Evolutionary conservation across 2,888 invertebrate genomes (phyloP).

Genomic region (Antheraea assamensis): DNA sequence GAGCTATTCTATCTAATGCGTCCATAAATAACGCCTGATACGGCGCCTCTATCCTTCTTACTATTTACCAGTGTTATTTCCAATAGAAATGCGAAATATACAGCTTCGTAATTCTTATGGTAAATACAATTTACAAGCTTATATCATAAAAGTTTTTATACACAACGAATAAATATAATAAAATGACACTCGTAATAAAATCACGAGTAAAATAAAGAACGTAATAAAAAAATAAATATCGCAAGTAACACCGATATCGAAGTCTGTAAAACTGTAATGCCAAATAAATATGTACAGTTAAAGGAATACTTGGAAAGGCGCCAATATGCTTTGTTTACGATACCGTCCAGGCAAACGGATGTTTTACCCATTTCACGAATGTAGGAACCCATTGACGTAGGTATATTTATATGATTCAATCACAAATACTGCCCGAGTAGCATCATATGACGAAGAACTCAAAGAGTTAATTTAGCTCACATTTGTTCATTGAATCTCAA

Average conservation of each 20-base stretch:
- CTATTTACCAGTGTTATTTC: slow-evolving; percentile 31
- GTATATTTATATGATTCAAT: not conserved
- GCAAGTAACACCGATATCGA: slow-evolving; percentile 3
- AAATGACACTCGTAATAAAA: not conserved
- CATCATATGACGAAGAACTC: not conserved
- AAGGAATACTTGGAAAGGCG: slow-evolving; percentile 30
- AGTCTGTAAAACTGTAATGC: slow-evolving; percentile 16
- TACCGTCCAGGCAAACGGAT: slow-evolving; percentile 19
- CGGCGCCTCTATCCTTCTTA: slow-evolving; percentile 24
- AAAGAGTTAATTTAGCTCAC: not conserved
- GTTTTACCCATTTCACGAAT: slow-evolving; percentile 21
- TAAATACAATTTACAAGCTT: not conserved
- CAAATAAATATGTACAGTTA: slow-evolving; percentile 24
- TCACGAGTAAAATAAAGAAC: not conserved
- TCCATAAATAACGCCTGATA: slow-evolving; percentile 29
- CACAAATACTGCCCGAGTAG: not conserved
- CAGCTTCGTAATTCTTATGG: slow-evolving; percentile 7
- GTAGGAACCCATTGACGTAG: slow-evolving; percentile 6
- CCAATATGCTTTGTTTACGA: slow-evolving; percentile 27
- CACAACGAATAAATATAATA: not conserved
- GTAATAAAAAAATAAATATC: slow-evolving; percentile 7
- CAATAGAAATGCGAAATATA: slow-evolving; percentile 24
- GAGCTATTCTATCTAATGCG: slow-evolving; percentile 25
- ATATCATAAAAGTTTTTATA: not conserved
- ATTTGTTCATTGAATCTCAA: not conserved